Evolutionary conservation across 2,888 invertebrate species (phyloP).

Genomic region (Macrosiphum euphorbiae): DNA sequence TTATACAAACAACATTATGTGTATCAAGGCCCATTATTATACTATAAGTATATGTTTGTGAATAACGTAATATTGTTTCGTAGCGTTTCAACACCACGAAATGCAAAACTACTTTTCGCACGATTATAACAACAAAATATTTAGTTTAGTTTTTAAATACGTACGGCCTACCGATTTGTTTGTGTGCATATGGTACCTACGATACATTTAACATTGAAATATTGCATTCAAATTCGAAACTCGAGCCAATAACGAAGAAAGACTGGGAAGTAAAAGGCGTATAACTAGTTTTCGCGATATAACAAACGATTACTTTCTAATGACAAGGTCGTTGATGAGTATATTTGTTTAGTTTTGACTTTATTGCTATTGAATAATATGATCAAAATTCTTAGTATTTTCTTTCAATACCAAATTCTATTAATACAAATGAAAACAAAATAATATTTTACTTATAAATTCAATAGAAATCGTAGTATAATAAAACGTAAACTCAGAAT

Average conservation of each 20-base stretch:
- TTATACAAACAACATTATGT: conserved; percentile 46
- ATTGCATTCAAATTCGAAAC: conserved; percentile 12
- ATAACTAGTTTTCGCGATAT: conserved; percentile 39
- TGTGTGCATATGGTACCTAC: neutral
- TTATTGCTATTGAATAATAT: conserved; percentile 39
- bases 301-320: conserved; percentile 44
- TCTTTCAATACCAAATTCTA: neutral
- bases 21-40: conserved; percentile 35
- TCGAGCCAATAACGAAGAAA: neutral
- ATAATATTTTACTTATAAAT: neutral
- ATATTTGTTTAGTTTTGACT: conserved; percentile 33
- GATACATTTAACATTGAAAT: neutral
- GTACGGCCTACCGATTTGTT: neutral
- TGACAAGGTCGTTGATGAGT: conserved; percentile 55
- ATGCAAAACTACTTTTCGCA: neutral
- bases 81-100: conserved; percentile 14
- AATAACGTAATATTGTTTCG: conserved; percentile 46
- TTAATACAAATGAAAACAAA: neutral
- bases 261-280: conserved; percentile 55
- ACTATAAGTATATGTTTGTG: conserved; percentile 6
- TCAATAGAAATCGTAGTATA: neutral
- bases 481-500: neutral
- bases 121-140: neutral
- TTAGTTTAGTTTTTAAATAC: neutral
- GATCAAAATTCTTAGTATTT: neutral